Evolutionary conservation across 2,113 vertebrate genomes (phyloP).

Genomic region (Indicator maculatus): DNA sequence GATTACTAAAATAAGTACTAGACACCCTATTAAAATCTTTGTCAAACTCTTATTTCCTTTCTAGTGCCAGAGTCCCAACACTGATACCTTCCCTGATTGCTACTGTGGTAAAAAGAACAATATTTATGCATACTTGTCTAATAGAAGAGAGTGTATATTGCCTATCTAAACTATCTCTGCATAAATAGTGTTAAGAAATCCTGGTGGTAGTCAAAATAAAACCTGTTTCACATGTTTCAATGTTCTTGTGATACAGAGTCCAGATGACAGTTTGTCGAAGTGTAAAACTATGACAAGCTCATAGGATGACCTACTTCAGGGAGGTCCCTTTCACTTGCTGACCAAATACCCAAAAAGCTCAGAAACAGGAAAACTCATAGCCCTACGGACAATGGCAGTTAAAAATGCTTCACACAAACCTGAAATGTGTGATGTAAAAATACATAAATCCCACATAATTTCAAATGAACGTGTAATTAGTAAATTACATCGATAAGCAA

Average conservation of each 20-base stretch:
- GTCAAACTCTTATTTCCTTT: neutral
- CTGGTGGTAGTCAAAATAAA: neutral
- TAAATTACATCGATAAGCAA: neutral
- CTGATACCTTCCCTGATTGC: neutral
- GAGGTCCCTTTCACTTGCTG: neutral
- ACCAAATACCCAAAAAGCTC: neutral
- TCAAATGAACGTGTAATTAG: neutral
- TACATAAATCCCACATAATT: neutral
- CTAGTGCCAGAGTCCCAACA: neutral
- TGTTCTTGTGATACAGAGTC: neutral
- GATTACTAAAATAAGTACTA: neutral
- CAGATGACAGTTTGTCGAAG: neutral
- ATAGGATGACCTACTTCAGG: neutral
- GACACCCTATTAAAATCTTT: neutral
- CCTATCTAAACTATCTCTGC: neutral
- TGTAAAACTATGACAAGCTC: rapidly evolving
- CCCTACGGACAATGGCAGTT: neutral
- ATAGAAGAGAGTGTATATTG: neutral
- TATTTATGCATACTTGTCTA: neutral
- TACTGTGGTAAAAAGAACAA: neutral
- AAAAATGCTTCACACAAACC: neutral
- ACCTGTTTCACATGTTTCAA: neutral
- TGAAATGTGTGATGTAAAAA: neutral
- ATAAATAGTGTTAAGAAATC: neutral
- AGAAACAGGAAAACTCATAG: neutral